Base-by-base conservation (phyloP, 2,888 invertebrate genomes). In the Heteromurus nitidus region DNA sequence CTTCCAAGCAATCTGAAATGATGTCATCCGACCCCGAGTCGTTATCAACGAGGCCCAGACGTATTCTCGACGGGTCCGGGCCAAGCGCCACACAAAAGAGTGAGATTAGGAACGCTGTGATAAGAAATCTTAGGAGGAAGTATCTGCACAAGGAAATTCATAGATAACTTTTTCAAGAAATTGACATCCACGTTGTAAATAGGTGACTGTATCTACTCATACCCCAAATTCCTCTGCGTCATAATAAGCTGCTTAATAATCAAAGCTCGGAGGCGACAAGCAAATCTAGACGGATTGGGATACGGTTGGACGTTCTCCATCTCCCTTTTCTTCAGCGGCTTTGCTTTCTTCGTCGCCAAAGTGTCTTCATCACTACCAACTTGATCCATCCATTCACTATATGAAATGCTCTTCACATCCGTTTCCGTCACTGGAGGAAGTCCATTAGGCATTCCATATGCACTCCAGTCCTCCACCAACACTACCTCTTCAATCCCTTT, bases 301-400 rank as follows among this genome's bases (percentile, higher is more conserved):
- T 74, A 82, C 7, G 77, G 50, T 16, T 65, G 74, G 18, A 76
- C 36, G n/a, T 50, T 36, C 7, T 65, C 22, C 13, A 47, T 64
- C 16, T 74, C 74, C 47, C 62, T 18, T 36, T 73, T 74, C 20
- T 80, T 80, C 18, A 80, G 22, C 0, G 80, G 80, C 28, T 79
- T 79, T 11, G 76, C 72, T 20, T 58, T 73, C 31, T 82, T 82
- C 7, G 73, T 82, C 11, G 73, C 74, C 31, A 79, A 26, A 30
- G 79, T 79, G 31, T 82, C 82, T 11, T 82, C 82, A 26, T 74
- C 79, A 20, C 69, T 68, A n/a, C 68, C 26, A 16, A 82, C 82
- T 64, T 79, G 79, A 50, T 82, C 82, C 82, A 82, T 79, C 82
- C 82, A 82, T 53, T 82, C 82, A 53, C 79, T 79, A 24, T 82